Evolutionary conservation across 2,888 invertebrate species (phyloP), one percentile per base, ranked within the genome.

Genomic region (Euzetes globulus): DNA sequence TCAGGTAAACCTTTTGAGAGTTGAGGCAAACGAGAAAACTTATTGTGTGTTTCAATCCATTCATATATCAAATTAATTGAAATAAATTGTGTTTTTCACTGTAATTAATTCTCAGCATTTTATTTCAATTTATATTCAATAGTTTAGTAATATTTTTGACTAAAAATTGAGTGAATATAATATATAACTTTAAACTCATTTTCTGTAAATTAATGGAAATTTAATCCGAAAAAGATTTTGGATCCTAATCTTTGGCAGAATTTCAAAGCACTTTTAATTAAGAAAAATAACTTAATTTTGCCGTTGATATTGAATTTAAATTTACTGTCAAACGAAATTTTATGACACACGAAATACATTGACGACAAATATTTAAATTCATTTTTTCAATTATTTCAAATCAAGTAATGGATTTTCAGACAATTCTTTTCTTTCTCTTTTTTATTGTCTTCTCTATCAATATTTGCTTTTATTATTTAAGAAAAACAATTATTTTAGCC

Each of bases 31-130:
- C 15, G n/a, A 5, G 6, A 19, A 13, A 50, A 50, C 19, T 11
- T 5, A 50, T 50, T 19, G n/a, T 50, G 50, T n/a, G 9, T 50
- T 50, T 50, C 50, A 50, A n/a, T 50, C 19, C 19, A 50, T 50
- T 50, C 50, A 50, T 50, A 50, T 50, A 50, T 50, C 50, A 50
- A 50, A 50, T 55, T 22, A 55, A 55, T 55, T 55, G 25, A 55
- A 55, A 55, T 22, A 55, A 55, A 55, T 55, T 22, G 25, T 22
- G 17, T 19, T 52, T 52, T 55, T 41, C 7, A 7, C 11, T 41
- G 7, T 41, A 41, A 41, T 41, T 41, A 41, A 41, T 9, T 41
- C 41, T 41, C 13, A 41, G 13, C 13, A 41, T 41, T 41, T 55
- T 22, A 55, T 25, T 22, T 22, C 25, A 22, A 7, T 55, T 55